phyloP scores from a whole-genome alignment of 2,797 vertebrate genomes.

The Paramormyrops hopkinsi region DNA sequence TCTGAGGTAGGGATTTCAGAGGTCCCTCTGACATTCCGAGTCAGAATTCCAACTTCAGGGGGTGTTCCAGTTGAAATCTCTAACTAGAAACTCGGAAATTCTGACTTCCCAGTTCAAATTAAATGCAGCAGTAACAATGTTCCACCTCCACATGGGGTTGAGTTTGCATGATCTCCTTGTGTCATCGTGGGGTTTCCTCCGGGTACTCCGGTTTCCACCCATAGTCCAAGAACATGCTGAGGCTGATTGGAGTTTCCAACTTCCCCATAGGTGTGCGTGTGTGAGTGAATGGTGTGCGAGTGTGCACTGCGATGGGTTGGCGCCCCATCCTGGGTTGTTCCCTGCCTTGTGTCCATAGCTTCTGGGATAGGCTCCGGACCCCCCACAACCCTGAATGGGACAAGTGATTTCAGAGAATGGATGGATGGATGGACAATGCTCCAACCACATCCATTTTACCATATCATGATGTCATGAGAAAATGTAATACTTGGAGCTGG shows the following conservation, averaged over 20 bases:
- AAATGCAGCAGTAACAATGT: background rate
- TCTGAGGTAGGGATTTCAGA: background rate
- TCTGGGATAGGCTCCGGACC: background rate
- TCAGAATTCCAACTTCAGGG: background rate
- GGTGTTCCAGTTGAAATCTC: background rate
- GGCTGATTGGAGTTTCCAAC: no score
- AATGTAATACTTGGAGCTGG: background rate
- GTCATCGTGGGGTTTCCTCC: background rate
- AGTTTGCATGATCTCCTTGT: background rate
- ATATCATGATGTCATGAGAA: background rate
- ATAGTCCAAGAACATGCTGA: background rate
- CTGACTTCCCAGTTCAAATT: background rate
- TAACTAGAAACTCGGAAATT: background rate
- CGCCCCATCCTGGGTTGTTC: background rate
- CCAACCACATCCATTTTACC: background rate
- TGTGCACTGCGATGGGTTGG: background rate
- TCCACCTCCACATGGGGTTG: background rate
- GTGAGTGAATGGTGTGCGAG: background rate
- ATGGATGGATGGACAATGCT: background rate
- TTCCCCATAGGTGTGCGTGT: background rate
- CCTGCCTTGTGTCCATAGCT: background rate
- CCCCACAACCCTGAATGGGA: background rate
- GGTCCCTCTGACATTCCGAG: background rate
- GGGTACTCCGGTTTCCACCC: background rate
- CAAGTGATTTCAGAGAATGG: background rate